A percentile compares a stretch with the other conserved stretches of the same genome.
Evolutionary conservation across 2,888 invertebrate genomes (phyloP).

Genomic region (Dioctria rufipes): DNA sequence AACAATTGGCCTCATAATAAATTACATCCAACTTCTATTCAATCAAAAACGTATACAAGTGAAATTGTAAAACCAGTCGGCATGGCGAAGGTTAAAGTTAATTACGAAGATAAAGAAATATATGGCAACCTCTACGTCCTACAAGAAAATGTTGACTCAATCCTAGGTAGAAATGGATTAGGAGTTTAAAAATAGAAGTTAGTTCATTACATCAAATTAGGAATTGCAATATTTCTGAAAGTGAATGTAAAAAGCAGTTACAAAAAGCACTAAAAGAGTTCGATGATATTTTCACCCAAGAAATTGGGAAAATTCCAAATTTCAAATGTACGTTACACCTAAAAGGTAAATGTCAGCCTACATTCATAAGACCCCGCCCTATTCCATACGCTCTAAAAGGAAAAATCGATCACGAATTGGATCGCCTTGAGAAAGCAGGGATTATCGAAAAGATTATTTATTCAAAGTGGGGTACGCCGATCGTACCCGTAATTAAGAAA

Average conservation of each 20-base stretch:
- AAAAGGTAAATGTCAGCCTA: neutral
- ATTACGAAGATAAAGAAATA: neutral
- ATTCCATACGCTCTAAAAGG: no score
- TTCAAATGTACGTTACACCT: no score
- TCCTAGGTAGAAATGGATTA: constrained; percentile 3
- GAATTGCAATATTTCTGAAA: neutral
- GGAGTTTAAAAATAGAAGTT: neutral
- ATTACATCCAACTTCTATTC: neutral
- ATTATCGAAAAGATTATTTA: neutral
- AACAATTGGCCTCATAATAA: neutral
- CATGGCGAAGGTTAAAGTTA: neutral
- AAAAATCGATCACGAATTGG: no score
- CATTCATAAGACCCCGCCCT: neutral
- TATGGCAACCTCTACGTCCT: neutral
- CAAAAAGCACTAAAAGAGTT: neutral
- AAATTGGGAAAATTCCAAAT: constrained; percentile 1
- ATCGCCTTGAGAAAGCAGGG: neutral
- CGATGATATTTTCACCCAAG: neutral
- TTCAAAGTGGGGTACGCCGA: neutral
- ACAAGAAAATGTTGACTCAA: neutral
- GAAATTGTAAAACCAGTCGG: neutral
- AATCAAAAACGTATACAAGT: neutral
- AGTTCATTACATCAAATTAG: neutral
- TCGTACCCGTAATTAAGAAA: neutral
- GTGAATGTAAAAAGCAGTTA: neutral